Percentiles rank a stretch among this genome's conserved stretches.
Evolutionary conservation across 1,140 invertebrate species (phyloP).

Genomic region (Panonychus citri): DNA sequence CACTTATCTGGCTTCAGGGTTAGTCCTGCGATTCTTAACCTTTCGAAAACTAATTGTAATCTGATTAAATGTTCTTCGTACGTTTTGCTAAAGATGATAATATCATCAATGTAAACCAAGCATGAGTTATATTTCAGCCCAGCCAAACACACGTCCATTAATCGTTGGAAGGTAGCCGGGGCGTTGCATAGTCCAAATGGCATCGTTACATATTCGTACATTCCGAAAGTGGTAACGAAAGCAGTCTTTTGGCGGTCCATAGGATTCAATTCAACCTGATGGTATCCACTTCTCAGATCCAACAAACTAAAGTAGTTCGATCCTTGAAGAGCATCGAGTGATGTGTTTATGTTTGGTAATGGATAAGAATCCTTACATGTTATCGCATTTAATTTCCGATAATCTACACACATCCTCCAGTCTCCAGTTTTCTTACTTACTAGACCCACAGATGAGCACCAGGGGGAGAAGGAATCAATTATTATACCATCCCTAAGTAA

Average conservation of each 20-base stretch:
- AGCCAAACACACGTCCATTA: conserved; percentile 13
- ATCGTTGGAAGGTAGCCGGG: conserved; percentile 14
- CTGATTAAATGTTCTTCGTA: not conserved
- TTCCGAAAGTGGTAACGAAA: conserved; percentile 1
- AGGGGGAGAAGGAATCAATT: not conserved
- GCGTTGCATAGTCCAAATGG: conserved; percentile 14
- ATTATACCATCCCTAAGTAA: not conserved
- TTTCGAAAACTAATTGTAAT: conserved; percentile 13
- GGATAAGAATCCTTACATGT: not conserved
- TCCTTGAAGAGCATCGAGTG: not conserved
- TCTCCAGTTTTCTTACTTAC: not conserved
- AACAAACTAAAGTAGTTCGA: not conserved
- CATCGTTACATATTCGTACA: conserved; percentile 13
- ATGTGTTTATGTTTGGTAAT: not conserved
- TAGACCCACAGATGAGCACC: not conserved
- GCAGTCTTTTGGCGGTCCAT: conserved; percentile 8
- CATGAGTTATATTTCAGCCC: conserved; percentile 5
- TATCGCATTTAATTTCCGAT: not conserved
- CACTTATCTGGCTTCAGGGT: conserved; percentile 7
- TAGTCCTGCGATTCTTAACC: not conserved
- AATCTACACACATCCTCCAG: not conserved
- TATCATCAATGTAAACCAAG: not conserved
- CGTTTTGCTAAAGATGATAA: not conserved
- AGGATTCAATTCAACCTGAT: conserved; percentile 22
- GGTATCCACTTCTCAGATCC: conserved; percentile 26